phyloP scores from a whole-genome alignment of 1,140 invertebrate genomes.

The Latrodectus geometricus region DNA sequence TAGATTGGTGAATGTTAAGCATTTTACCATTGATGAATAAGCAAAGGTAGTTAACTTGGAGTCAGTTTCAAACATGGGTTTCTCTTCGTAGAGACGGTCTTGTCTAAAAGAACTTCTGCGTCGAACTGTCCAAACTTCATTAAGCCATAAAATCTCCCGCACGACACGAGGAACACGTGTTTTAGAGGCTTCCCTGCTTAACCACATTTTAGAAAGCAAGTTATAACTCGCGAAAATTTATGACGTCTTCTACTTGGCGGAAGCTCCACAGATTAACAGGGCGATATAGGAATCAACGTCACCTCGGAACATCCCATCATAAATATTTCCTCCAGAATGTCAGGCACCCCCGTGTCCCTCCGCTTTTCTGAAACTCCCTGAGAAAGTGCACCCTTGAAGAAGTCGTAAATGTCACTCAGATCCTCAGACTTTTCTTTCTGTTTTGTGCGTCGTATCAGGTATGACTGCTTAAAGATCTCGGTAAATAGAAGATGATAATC shows the following conservation, averaged over 20 bases:
- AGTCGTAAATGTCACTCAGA: constrained; percentile 8
- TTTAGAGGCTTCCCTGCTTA: constrained; percentile 25
- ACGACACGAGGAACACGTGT: constrained; percentile 43
- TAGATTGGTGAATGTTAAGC: too few relatives aligned
- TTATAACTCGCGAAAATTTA: constrained; percentile 33
- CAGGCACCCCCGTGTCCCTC: neutral
- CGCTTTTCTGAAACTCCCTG: neutral
- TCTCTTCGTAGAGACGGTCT: too few relatives aligned
- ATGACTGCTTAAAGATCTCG: neutral
- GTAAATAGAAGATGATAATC: neutral
- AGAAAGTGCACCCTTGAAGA: neutral
- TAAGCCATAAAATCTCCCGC: constrained; percentile 51
- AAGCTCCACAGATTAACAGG: constrained; percentile 37
- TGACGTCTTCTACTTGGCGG: constrained; percentile 15
- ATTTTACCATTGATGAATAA: too few relatives aligned
- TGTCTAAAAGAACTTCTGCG: neutral
- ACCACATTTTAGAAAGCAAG: constrained; percentile 24
- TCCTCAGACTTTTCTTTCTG: neutral
- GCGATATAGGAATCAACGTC: constrained; percentile 56
- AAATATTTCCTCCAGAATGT: constrained; percentile 25
- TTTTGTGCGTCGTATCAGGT: neutral
- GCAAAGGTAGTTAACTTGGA: too few relatives aligned
- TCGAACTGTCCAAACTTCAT: constrained; percentile 18
- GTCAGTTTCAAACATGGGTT: too few relatives aligned
- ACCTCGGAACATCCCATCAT: constrained; percentile 5